phyloP scores from a whole-genome alignment of 2,888 invertebrate genomes.

The Sphinx pinastri region DNA sequence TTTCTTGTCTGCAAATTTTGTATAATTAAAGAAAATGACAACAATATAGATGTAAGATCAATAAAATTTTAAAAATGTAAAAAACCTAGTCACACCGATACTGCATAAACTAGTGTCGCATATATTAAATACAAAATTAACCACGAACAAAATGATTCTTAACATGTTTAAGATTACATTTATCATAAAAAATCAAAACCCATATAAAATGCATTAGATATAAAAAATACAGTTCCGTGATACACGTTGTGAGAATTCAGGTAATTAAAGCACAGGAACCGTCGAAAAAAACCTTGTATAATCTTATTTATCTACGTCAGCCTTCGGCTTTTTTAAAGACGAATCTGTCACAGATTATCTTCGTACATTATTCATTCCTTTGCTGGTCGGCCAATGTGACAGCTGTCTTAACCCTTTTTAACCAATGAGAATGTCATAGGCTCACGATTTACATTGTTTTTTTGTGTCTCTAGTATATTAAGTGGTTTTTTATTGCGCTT shows the following conservation, averaged over 20 bases:
- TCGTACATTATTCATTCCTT: constrained; percentile 76
- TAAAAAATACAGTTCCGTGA: constrained; percentile 50
- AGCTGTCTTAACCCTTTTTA: constrained; percentile 83
- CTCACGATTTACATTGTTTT: constrained; percentile 69
- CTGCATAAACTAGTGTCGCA: too few species aligned
- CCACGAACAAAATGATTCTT: not conserved
- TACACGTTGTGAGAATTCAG: constrained; percentile 80
- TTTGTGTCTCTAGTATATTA: constrained; percentile 55
- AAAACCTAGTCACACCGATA: too few species aligned
- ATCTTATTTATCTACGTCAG: constrained; percentile 81
- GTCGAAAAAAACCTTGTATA: constrained; percentile 74
- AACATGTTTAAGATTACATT: not conserved
- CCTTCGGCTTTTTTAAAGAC: constrained; percentile 80
- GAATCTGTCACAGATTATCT: constrained; percentile 83
- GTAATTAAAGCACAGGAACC: constrained; percentile 77
- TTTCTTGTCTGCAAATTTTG: not conserved
- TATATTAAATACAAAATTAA: not conserved
- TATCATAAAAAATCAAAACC: not conserved
- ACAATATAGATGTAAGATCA: too few species aligned
- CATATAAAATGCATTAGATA: constrained; percentile 8
- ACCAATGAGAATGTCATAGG: constrained; percentile 80
- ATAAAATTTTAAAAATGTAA: too few species aligned
- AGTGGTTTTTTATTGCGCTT: constrained; percentile 66
- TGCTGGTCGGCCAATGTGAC: constrained; percentile 77
- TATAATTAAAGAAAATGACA: not conserved